Evolutionary conservation across 1,140 invertebrate species (phyloP).

Genomic region (Cryptotermes secundus): DNA sequence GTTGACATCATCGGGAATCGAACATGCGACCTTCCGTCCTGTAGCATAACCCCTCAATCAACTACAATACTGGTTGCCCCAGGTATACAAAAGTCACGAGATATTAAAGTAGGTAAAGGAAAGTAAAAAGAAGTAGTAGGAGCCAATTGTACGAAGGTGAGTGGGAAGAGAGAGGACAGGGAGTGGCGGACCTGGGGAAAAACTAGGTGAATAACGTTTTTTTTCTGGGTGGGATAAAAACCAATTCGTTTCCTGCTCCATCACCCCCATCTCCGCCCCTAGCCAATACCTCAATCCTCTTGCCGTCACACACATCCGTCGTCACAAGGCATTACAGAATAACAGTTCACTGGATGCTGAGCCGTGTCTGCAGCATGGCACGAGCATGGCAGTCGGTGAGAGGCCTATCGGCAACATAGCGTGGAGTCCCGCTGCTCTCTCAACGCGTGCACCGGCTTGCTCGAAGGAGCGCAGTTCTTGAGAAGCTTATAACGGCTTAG

Average conservation of each 20-base stretch:
- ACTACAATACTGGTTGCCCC: too few species aligned
- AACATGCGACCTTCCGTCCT: too few species aligned
- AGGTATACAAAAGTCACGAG: too few species aligned
- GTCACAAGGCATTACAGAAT: neutral
- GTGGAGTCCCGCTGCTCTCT: too few species aligned
- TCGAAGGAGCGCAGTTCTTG: too few species aligned
- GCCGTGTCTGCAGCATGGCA: too few species aligned
- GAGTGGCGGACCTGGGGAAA: neutral
- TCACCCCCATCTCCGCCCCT: neutral
- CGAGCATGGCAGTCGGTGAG: too few species aligned
- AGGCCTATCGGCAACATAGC: too few species aligned
- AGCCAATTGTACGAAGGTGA: neutral
- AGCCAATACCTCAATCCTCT: neutral
- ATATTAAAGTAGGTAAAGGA: neutral
- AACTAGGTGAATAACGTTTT: neutral
- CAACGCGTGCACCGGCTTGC: too few species aligned
- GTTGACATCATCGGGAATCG: too few species aligned
- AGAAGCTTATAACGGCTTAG: too few species aligned
- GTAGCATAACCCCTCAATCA: too few species aligned
- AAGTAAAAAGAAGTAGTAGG: neutral
- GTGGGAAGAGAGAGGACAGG: neutral
- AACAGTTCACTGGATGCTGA: neutral
- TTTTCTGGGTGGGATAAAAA: neutral
- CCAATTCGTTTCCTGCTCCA: constrained; percentile 3
- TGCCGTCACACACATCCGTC: neutral